A percentile compares a stretch with the other conserved stretches of the same genome.
phyloP scores from a whole-genome alignment of 2,113 vertebrate species.

The Damaliscus lunatus region DNA sequence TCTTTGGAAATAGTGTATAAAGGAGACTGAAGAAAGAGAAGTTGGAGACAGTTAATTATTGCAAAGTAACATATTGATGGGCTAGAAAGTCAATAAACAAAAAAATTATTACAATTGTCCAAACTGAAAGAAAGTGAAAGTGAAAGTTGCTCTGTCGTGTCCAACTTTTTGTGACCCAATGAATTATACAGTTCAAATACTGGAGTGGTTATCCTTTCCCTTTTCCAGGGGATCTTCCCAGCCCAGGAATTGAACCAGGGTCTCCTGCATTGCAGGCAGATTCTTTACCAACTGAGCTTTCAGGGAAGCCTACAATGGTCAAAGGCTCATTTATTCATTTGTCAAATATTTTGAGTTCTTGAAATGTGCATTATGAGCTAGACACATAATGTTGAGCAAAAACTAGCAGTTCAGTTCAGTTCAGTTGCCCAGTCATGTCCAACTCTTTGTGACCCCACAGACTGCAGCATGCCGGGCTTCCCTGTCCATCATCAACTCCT shows the following conservation, averaged over 20 bases:
- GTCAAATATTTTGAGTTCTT: background rate
- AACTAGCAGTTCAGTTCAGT: background rate
- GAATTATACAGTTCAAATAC: background rate
- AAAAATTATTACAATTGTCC: background rate
- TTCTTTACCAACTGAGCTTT: background rate
- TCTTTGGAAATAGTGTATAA: background rate
- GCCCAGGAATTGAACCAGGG: background rate
- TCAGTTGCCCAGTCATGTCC: background rate
- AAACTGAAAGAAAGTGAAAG: background rate
- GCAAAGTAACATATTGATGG: background rate
- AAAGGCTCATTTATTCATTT: background rate
- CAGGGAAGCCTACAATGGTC: background rate
- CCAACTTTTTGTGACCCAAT: background rate
- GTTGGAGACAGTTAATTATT: background rate
- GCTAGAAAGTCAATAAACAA: background rate
- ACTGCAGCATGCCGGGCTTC: accelerated
- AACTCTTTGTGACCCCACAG: accelerated
- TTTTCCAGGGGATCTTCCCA: background rate
- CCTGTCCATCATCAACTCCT: background rate
- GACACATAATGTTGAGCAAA: background rate
- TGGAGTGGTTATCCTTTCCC: background rate
- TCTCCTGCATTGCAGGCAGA: background rate
- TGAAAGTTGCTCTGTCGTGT: background rate
- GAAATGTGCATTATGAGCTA: background rate
- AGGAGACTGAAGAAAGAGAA: background rate